Evolutionary conservation across 2,113 vertebrate genomes (phyloP), one percentile per base, ranked within the genome.

Genomic region (Bubalus kerabau): DNA sequence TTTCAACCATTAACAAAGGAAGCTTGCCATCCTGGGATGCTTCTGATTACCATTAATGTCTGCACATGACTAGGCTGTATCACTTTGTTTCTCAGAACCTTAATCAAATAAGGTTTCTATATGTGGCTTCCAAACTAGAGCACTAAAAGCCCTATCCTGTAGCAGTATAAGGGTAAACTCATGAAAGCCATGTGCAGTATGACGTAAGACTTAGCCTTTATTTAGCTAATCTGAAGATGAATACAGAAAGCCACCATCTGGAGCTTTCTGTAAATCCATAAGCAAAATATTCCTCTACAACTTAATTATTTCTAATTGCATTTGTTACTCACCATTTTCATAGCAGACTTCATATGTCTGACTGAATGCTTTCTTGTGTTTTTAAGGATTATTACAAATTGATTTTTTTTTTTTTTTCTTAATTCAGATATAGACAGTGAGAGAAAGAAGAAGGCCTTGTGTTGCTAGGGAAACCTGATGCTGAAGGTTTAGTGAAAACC

Each of bases 161-260:
- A 96, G 88, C 84, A 84, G 14, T 94, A 84, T 92, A 62, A 94
- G 90, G 87, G 48, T 96, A 98, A 98, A 98, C 81, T 93, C 87
- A 78, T 97, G 97, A 98, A 78, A 57, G 6, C 95, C 88, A 88
- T 95, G 92, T 97, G 96, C 96, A 98, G 97, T 57, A 92, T 98
- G 95, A 98, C 96, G 96, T 98, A 97, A 98, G 98, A 95, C 98
- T 98, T 96, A 92, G 98, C 98, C 98, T 99, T 99, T 99, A 99
- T 98, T 98, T 97, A 98, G 97, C 97, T 99, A 99, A 99, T 99
- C 99, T 99, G 98, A 57, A 95, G 91, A 97, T 96, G 91, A 99
- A 98, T 97, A 97, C n/a, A 98, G 98, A 95, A 94, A 98, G 98
- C 98, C 95, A 97, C 99, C 99, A 99, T 99, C 99, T 99, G 99